These are phyloP conservation scores for Pseudachorutes palmiensis DNA, from an alignment of 1,140 invertebrate genomes.

Conservation along the genomic window DNA sequence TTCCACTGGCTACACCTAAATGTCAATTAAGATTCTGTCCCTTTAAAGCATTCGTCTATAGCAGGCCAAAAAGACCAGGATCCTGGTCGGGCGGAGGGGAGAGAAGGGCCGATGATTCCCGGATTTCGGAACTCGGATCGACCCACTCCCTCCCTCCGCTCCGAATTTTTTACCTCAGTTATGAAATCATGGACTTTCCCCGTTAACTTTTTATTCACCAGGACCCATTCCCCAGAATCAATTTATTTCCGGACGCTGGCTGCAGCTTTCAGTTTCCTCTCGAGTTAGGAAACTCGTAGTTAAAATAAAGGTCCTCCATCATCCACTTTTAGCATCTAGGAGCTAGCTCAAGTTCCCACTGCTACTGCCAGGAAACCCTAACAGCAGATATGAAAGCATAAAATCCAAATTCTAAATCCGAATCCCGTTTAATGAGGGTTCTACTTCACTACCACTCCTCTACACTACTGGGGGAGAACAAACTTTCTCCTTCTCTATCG, in stretches of 20 bases:
- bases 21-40: not conserved
- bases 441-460: not conserved
- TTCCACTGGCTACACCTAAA: not conserved
- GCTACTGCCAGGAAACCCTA: too few relatives aligned
- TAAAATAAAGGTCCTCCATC: not conserved
- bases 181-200: not conserved
- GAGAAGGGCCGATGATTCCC: not conserved
- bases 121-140: not conserved
- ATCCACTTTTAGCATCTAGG: too few relatives aligned
- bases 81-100: not conserved
- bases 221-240: not conserved
- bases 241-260: not conserved
- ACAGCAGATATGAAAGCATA: too few relatives aligned
- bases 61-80: not conserved
- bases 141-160: not conserved
- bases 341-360: too few relatives aligned
- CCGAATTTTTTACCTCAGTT: not conserved
- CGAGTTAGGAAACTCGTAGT: not conserved
- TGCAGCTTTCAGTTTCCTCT: too few relatives aligned
- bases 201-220: not conserved
- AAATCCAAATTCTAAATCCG: too few relatives aligned
- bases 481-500: not conserved
- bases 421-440: not conserved
- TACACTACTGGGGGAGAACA: not conserved
- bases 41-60: not conserved